Evolutionary conservation across 2,113 vertebrate species (phyloP).

Genomic region (Planiliza haematocheilus): DNA sequence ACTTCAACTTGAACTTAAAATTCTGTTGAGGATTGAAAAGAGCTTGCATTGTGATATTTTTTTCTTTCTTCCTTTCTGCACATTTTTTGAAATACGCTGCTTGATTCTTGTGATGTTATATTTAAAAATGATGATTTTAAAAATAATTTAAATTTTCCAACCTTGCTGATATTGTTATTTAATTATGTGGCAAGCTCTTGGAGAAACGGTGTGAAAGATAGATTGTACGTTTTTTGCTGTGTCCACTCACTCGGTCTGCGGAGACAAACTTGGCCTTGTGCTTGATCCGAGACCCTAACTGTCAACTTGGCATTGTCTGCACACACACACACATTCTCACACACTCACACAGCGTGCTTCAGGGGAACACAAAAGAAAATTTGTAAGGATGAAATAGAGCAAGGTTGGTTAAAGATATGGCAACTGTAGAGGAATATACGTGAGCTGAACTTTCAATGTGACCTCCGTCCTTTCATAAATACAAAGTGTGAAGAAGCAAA

Average conservation of each 20-base stretch:
- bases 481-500: constrained; percentile 35
- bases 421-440: constrained; percentile 67
- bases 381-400: constrained; percentile 55
- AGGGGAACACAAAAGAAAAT: constrained; percentile 48
- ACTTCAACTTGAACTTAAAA: constrained; percentile 79
- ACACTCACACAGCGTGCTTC: constrained; percentile 17
- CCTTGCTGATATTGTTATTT: neutral
- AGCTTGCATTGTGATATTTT: neutral
- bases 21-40: constrained; percentile 28
- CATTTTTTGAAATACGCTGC: neutral
- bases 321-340: constrained; percentile 15
- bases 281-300: constrained; percentile 53
- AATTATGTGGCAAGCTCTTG: neutral
- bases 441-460: constrained; percentile 56
- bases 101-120: neutral
- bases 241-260: constrained; percentile 27
- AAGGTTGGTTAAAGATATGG: constrained; percentile 57
- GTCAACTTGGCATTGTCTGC: constrained; percentile 59
- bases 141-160: neutral
- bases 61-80: neutral
- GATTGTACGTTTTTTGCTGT: constrained; percentile 7
- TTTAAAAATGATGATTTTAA: no score
- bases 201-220: neutral
- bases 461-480: constrained; percentile 60
- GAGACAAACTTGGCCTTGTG: constrained; percentile 75